Base-by-base conservation (phyloP, 2,113 vertebrate genomes). In the Pholis gunnellus region DNA sequence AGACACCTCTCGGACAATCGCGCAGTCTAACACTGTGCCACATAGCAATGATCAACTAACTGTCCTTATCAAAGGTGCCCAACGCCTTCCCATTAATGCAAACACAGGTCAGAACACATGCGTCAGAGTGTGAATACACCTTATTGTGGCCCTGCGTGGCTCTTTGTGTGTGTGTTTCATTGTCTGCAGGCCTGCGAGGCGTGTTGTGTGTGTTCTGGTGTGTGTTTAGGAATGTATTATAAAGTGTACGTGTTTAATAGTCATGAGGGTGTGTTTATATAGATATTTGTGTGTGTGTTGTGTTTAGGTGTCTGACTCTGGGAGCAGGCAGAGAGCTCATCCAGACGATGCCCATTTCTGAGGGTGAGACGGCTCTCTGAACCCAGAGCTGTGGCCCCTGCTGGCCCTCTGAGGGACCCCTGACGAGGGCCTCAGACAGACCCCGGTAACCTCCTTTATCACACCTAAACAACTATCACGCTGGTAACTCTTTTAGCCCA, bases 81-180 rank as follows among this genome's bases (percentile, higher is more conserved):
- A 89, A 90, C 95, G 96, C 77, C 88, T 97, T 91, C 87, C 95
- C 46, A 50, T 89, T 89, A 89, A 94, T 93, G 80, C 79, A 95
- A 78, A 91, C 91, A 95, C 84, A 0, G 84, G 80, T 81, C 70
- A 73, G 0, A 95, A 93, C 61, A 78, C 89, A 0, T 95, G 95
- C n/a, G 94, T 97, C 84, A 96, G 94, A 93, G 91, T 95, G 96
- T 96, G 94, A 59, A 90, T 46, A 79, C 17, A 34, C n/a, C 27
- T 76, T 69, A 85, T 27, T 88, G 87, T 83, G 70, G 10, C 48
- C 4, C 20, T 44, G 73, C 48, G 4, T 68, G 48, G 69, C 27
- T 85, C 42, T 76, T 34, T 82, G 34, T 63, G 60, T 22, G 20
- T 14, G 9, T 27, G 9, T 75, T 5, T 72, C 34, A 27, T 36